Evolutionary conservation across 2,888 invertebrate genomes (phyloP).

Genomic region (Lithophane ornitopus): DNA sequence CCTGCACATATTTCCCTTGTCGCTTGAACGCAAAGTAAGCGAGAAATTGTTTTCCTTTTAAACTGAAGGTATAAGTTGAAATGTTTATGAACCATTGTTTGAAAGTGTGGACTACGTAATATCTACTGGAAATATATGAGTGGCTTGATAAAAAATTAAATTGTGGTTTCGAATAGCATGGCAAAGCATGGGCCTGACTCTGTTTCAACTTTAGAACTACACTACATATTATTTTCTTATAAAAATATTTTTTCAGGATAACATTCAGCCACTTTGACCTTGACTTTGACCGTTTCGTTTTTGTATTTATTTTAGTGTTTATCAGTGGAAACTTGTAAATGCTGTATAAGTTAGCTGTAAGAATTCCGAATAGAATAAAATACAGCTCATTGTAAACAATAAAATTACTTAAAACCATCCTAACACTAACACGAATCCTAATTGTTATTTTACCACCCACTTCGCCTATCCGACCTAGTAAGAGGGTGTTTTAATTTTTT

Average conservation of each 20-base stretch:
- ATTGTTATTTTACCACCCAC: conserved; percentile 54
- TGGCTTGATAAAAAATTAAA: conserved; percentile 15
- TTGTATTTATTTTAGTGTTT: too few relatives aligned
- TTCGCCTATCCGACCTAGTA: conserved; percentile 40
- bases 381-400: background rate
- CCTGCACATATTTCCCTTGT: conserved; percentile 81
- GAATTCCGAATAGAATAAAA: background rate
- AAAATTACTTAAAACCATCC: conserved; percentile 34
- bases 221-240: background rate
- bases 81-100: conserved; percentile 78
- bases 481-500: conserved; percentile 69
- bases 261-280: background rate
- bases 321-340: too few relatives aligned
- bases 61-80: conserved; percentile 72
- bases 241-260: too few relatives aligned
- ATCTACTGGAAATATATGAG: conserved; percentile 21
- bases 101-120: conserved; percentile 45
- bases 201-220: background rate
- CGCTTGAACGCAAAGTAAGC: conserved; percentile 85
- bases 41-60: conserved; percentile 86
- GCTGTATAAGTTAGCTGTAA: too few relatives aligned
- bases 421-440: conserved; percentile 28
- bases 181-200: background rate
- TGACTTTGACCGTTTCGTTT: too few relatives aligned
- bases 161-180: background rate